Base-by-base conservation (phyloP, 2,888 invertebrate species). In the Phragmatobia fuliginosa region DNA sequence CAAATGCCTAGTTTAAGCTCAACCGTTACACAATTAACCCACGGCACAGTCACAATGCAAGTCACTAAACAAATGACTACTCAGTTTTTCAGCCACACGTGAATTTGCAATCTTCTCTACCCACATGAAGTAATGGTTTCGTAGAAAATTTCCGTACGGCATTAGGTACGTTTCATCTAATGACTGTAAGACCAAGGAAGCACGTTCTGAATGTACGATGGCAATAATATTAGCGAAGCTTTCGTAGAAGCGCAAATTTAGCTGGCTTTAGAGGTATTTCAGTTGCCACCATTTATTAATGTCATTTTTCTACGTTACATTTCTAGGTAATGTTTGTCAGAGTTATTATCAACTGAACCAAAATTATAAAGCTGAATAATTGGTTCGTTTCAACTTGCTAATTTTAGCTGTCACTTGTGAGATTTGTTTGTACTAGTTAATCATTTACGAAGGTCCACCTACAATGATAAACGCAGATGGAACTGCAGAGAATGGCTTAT, bases 41-140 rank as follows among this genome's bases (percentile, higher is more conserved):
- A 83, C 82, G 83, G 83, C 81, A 74, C 61, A 77, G 79, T 81
- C 76, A 83, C 82, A 83, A 65, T 89, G 92, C 93, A 92, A 93
- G 93, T 93, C 93, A 93, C 88, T 82, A 85, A 87, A 91, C 90
- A 90, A 92, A 93, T 92, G 92, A 91, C 89, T 84, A 78, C 78
- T 71, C 73, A 86, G 87, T 90, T 90, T 91, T 92, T 89, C 86
- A 79, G 80, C 78, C 76, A 83, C 81, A 82, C 77, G 81, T 80
- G 84, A 87, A 83, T 86, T 84, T 81, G 85, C 87, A 82, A 83
- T 81, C 75, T 78, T 75, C 78, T 76, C 77, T 78, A 73, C 75
- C 75, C 72, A 72, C 75, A 72, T 75, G 75, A 81, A 84, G 83
- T 83, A 85, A 86, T 83, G 83, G 81, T 74, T 87, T 85, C 83